phyloP scores from a whole-genome alignment of 2,113 vertebrate species.

The Clinocottus analis region DNA sequence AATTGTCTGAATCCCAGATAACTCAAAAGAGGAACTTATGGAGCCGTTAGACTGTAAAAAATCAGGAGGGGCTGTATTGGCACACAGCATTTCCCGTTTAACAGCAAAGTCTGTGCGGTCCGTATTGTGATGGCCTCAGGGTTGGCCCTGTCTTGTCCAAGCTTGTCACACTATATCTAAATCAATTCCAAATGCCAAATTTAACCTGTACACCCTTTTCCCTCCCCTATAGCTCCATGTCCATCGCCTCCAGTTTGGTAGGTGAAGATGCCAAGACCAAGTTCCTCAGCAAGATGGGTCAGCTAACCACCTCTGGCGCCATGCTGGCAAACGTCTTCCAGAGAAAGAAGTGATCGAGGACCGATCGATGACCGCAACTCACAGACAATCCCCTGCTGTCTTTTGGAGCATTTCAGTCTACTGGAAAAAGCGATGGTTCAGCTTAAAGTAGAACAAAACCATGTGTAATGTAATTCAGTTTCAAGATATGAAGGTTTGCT shows the following conservation, averaged over 20 bases:
- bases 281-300: constrained; percentile 99
- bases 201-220: background rate
- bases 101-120: constrained; percentile 1
- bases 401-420: constrained; percentile 51
- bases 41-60: constrained; percentile 74
- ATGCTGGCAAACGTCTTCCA: constrained; percentile 99
- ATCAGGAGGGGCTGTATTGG: constrained; percentile 34
- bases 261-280: constrained; percentile 99
- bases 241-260: constrained; percentile 96
- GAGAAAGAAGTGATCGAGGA: constrained; percentile 89
- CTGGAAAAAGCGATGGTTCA: constrained; percentile 29
- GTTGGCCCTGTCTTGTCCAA: background rate
- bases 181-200: background rate
- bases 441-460: constrained; percentile 26
- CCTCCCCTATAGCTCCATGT: constrained; percentile 87
- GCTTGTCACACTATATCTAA: background rate
- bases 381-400: constrained; percentile 81
- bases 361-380: constrained; percentile 20
- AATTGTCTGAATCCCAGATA: background rate
- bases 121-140: background rate
- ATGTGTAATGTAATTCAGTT: constrained; percentile 25
- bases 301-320: constrained; percentile 97
- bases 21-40: constrained; percentile 72
- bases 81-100: constrained; percentile 47
- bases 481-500: constrained; percentile 16